These are phyloP conservation scores for Dascillus cervinus DNA, from an alignment of 2,888 invertebrate genomes.

Conservation along the genomic window DNA sequence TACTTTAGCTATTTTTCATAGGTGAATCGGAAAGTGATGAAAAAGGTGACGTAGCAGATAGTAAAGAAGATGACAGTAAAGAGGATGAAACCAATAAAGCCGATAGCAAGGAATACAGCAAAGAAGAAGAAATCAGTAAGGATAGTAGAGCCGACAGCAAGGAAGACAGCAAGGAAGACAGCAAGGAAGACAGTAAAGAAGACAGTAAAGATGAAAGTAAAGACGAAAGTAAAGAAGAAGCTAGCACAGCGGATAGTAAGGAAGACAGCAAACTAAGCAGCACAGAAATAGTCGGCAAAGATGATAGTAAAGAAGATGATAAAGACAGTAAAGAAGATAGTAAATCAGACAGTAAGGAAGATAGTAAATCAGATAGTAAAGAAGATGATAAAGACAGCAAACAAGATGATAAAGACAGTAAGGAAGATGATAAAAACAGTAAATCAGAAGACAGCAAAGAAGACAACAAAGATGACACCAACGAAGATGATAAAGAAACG, in stretches of 20 bases:
- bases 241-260: constrained; percentile 13
- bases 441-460: constrained; percentile 35
- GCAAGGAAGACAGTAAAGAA: constrained; percentile 14
- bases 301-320: constrained; percentile 11
- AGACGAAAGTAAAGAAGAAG: constrained; percentile 10
- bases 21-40: constrained; percentile 14
- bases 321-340: constrained; percentile 15
- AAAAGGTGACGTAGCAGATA: constrained; percentile 21
- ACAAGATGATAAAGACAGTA: constrained; percentile 16
- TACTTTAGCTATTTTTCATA: too few relatives aligned
- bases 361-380: constrained; percentile 17
- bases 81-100: constrained; percentile 12
- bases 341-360: constrained; percentile 15
- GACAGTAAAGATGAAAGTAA: constrained; percentile 8
- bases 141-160: constrained; percentile 14
- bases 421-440: constrained; percentile 42
- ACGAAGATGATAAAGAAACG: constrained; percentile 1
- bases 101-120: constrained; percentile 13
- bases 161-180: constrained; percentile 18
- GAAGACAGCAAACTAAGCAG: constrained; percentile 17
- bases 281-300: constrained; percentile 15
- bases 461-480: constrained; percentile 31
- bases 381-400: constrained; percentile 20
- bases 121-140: constrained; percentile 6
- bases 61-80: constrained; percentile 15